Conservation (phyloP, 2,888 invertebrate species). For the Rhimphoctona megacephalus region DNA sequence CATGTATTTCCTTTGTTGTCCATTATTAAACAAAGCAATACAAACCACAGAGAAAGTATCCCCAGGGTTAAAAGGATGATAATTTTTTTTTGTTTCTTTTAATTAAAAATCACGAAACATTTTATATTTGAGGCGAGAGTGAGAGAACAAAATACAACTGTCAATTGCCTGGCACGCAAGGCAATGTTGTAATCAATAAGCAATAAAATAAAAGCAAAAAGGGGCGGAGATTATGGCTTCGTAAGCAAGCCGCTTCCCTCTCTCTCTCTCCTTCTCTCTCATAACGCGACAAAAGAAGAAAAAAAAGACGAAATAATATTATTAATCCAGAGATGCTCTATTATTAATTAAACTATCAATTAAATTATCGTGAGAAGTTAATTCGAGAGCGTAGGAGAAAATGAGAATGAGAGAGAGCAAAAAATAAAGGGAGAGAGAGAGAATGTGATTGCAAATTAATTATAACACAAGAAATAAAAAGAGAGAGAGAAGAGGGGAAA, state of each 20-base stretch:
- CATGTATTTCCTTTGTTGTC: not conserved
- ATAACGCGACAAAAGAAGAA: slow-evolving; percentile 55
- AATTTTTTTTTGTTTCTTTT: not conserved
- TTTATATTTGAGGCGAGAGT: slow-evolving; percentile 19
- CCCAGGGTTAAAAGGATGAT: not conserved
- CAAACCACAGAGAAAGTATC: not conserved
- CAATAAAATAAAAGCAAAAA: slow-evolving; percentile 73
- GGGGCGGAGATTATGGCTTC: slow-evolving; percentile 66
- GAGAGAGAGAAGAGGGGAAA: slow-evolving; percentile 16
- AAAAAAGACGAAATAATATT: slow-evolving; percentile 65
- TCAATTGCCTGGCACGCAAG: slow-evolving; percentile 53
- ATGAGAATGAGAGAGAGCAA: slow-evolving; percentile 40
- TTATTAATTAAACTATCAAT: slow-evolving; percentile 74
- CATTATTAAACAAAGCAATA: not conserved
- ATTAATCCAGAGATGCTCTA: slow-evolving; percentile 75
- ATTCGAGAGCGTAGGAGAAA: slow-evolving; percentile 45
- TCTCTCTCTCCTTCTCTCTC: slow-evolving; percentile 59
- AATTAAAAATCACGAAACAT: not conserved
- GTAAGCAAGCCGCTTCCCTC: slow-evolving; percentile 40
- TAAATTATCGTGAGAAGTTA: slow-evolving; percentile 69
- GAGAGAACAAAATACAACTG: slow-evolving; percentile 19
- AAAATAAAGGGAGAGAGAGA: slow-evolving; percentile 37
- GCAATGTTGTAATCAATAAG: slow-evolving; percentile 81
- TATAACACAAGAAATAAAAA: slow-evolving; percentile 29
- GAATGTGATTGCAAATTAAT: slow-evolving; percentile 53